These are phyloP conservation scores for Oreochromis mossambicus DNA, from an alignment of 2,797 vertebrate species.

Conservation along the genomic window DNA sequence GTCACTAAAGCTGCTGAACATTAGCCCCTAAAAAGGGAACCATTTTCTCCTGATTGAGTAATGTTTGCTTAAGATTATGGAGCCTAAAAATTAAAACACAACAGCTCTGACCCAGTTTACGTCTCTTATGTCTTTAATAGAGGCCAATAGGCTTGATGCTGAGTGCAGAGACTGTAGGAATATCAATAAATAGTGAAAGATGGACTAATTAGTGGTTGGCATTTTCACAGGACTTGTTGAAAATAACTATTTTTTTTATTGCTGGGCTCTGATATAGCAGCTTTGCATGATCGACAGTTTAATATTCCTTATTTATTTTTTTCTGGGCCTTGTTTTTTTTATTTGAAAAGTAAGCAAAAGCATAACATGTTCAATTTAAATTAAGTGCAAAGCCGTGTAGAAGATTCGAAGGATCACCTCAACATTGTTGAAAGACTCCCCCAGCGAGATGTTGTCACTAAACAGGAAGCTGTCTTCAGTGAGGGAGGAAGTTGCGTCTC, in stretches of 20 bases:
- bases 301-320: neutral
- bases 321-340: neutral
- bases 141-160: neutral
- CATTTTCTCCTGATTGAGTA: neutral
- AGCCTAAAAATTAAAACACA: neutral
- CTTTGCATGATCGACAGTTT: neutral
- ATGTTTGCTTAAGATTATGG: neutral
- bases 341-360: neutral
- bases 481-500: conserved; percentile 70
- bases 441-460: conserved; percentile 81
- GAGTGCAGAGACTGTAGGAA: neutral
- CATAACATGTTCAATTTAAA: neutral
- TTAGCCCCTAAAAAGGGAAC: neutral
- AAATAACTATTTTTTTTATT: neutral
- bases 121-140: neutral
- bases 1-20: neutral
- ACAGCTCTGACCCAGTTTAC: neutral
- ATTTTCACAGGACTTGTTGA: neutral
- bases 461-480: conserved; percentile 79
- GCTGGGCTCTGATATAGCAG: neutral
- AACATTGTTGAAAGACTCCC: conserved; percentile 80
- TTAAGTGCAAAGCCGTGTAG: neutral
- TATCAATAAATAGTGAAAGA: neutral
- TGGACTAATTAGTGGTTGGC: neutral
- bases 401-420: conserved; percentile 74